Base-by-base conservation (phyloP, 2,888 invertebrate genomes). In the Mythimna ferrago region DNA sequence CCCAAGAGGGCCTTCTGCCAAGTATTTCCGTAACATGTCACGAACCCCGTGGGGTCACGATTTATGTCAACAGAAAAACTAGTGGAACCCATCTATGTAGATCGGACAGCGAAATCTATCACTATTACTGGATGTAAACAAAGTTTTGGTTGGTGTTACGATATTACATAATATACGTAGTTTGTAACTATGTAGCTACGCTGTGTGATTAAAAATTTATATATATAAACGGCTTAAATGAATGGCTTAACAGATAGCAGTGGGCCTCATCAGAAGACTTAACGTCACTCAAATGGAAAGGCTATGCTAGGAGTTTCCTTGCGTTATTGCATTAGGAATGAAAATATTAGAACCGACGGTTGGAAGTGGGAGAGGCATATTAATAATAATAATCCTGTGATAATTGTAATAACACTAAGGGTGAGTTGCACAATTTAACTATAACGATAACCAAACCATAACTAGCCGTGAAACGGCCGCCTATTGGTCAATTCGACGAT, bases 21-120 rank as follows among this genome's bases (percentile, higher is more conserved):
- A 88, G 83, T 86, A 90, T 88, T 92, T 94, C 93, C 93, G 92
- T 88, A 83, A 88, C 89, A 89, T 87, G 92, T 90, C 89, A 71
- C 58, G 78, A 76, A 66, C 85, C 80, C 84, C 85, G 72, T 77
- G 86, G 91, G 91, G 87, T 84, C 86, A 89, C 88, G 92, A 94
- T 94, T 94, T 94, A 94, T 94, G 92, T 91, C 92, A 93, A 92
- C 91, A 91, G 90, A 93, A 93, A 93, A 93, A 94, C 91, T 93
- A 92, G 90, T 89, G 84, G 64, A 80, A 86, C 83, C 77, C 83
- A 83, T 71, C 84, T 87, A 88, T 85, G 82, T 86, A 84, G 72
- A 83, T 76, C 66, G 81, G 74, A 66, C 73, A 81, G 73, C 76
- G 69, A 80, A 78, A 87, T 87, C 82, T 84, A 83, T 86, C 84